Base-by-base conservation (phyloP, 2,888 invertebrate genomes). In the Watsonalla binaria region DNA sequence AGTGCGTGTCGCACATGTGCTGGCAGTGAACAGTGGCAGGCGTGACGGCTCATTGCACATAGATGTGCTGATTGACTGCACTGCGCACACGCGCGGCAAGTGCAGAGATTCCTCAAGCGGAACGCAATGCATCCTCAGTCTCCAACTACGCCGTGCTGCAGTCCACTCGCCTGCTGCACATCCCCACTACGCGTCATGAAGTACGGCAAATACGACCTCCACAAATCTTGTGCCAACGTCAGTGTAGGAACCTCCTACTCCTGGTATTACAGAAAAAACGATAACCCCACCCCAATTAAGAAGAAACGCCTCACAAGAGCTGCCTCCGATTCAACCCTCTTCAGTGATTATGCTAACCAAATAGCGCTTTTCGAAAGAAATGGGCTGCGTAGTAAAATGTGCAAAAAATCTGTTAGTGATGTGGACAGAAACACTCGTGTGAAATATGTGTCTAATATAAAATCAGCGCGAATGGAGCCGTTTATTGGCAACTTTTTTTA, bases 181-280 rank as follows among this genome's bases (percentile, higher is more conserved):
- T 74, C 61, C 68, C 70, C 66, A 66, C 68, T 59, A 62, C 76
- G 76, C 75, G 84, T 75, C 75, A 91, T 91, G 91, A 91, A 90
- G 80, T 80, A 91, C 83, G 91, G 91, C 75, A 91, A 91, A 83
- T 91, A 91, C 78, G 81, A 89, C 79, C 82, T 91, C 62, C 81
- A 86, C 74, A 90, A 90, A 78, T 86, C 84, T 62, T 86, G 89
- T 62, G 81, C 86, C 61, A 86, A 89, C 70, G 69, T 83, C 67
- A 90, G 87, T 65, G 78, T 90, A 63, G 90, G 89, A 54, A 91
- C 91, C 48, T 90, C 91, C 46, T 90, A 88, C 65, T 91, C 91
- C 56, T 91, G 91, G 91, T 90, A 90, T 72, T 91, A 91, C 74
- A 84, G 73, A 70, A 88, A 88, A 74, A 86, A 82, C 61, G 84